Evolutionary conservation across 2,113 vertebrate species (phyloP).

Genomic region (Silurus meridionalis): DNA sequence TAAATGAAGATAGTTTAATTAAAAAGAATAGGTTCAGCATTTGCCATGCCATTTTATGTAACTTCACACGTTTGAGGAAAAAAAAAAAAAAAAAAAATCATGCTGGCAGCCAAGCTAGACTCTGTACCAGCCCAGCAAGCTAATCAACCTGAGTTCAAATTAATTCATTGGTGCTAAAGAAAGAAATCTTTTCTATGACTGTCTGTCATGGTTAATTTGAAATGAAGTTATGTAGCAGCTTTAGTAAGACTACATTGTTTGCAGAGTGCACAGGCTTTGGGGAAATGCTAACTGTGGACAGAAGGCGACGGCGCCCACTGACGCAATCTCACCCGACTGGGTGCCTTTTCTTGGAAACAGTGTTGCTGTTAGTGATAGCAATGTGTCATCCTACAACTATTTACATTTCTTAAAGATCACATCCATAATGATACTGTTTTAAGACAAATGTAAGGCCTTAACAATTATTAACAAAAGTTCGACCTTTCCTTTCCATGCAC

Average conservation of each 20-base stretch:
- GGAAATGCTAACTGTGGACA: constrained; percentile 35
- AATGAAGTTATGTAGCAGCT: not conserved
- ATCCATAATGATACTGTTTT: constrained; percentile 4
- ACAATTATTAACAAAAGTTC: not conserved
- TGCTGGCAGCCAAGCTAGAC: not conserved
- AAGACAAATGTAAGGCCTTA: not conserved
- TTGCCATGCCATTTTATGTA: constrained; percentile 14
- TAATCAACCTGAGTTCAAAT: constrained; percentile 2
- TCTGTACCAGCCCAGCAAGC: not conserved
- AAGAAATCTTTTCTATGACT: not conserved
- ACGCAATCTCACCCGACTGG: constrained; percentile 39
- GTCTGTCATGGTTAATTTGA: constrained; percentile 19
- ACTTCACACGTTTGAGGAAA: constrained; percentile 7
- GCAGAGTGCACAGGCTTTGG: constrained; percentile 24
- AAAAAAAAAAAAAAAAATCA: not conserved
- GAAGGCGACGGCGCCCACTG: constrained; percentile 31
- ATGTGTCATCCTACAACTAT: constrained; percentile 26
- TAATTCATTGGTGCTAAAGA: not conserved
- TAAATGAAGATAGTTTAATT: not conserved
- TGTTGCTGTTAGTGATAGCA: constrained; percentile 23
- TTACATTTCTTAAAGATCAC: constrained; percentile 13
- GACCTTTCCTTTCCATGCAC: not conserved
- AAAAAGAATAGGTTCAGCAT: not conserved
- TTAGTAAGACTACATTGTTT: not conserved
- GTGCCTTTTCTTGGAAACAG: constrained; percentile 35